phyloP scores from a whole-genome alignment of 2,888 invertebrate species.

The Adelphocoris suturalis region DNA sequence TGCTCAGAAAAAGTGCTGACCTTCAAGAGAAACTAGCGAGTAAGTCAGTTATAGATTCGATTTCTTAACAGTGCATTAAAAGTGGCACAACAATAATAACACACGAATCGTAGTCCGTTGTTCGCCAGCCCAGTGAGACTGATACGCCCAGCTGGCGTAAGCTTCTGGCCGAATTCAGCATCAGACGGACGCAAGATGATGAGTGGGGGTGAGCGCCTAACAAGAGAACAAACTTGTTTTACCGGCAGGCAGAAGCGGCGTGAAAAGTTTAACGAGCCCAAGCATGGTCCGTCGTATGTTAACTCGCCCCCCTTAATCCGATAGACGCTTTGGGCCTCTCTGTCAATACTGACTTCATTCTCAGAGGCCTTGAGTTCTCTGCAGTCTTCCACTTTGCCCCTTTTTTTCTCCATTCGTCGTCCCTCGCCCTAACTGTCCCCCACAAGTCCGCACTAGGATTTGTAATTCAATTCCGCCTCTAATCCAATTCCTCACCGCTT shows the following conservation, averaged over 20 bases:
- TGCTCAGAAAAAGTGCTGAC: no score
- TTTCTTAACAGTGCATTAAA: no score
- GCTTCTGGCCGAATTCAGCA: no score
- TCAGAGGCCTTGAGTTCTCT: neutral
- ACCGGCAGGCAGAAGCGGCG: slow-evolving; percentile 16
- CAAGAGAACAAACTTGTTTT: slow-evolving; percentile 44
- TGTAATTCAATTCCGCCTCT: slow-evolving; percentile 4
- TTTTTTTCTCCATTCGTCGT: neutral
- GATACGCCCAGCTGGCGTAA: no score
- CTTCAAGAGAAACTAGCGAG: no score
- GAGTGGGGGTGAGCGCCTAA: slow-evolving; percentile 14
- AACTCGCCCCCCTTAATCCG: slow-evolving; percentile 33
- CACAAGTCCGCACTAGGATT: neutral
- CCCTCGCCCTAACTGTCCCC: slow-evolving; percentile 4
- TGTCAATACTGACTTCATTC: slow-evolving; percentile 44
- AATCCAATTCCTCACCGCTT: slow-evolving; percentile 37
- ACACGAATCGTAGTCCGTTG: no score
- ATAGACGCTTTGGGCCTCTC: slow-evolving; percentile 49
- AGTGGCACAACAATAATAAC: no score
- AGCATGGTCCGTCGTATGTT: slow-evolving; percentile 48
- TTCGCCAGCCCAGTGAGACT: no score
- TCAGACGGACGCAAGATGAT: neutral
- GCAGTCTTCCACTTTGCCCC: neutral
- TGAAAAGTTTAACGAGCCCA: slow-evolving; percentile 41
- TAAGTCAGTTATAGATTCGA: no score